Base-by-base conservation (phyloP, 2,888 invertebrate genomes). In the Amphimallon solstitiale region DNA sequence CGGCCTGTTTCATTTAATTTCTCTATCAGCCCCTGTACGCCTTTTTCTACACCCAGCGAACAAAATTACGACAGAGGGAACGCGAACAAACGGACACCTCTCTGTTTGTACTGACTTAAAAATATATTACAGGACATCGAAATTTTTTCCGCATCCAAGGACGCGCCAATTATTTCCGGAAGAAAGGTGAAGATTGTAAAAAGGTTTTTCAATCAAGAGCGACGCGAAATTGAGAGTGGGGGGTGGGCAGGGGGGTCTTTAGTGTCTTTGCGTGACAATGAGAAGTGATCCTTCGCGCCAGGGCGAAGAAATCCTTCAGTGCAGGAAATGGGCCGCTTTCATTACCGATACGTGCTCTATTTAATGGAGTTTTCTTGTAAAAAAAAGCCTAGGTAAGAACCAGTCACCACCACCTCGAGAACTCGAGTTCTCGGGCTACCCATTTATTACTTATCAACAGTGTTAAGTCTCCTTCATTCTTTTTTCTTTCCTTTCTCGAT, bases 351-450 rank as follows among this genome's bases (percentile, higher is more conserved):
- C 81, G 81, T 82, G 80, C 82, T 80, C 78, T 76, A 79, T 80
- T 81, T 82, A 82, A 82, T 81, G 81, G 82, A 81, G 78, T 81
- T 81, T 80, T 78, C 81, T 80, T 81, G 80, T 81, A 79, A 79
- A 80, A 80, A 81, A 80, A 74, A 80, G 78, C 79, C 78, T 81
- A 81, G 81, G 81, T 81, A 78, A 80, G 77, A 77, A 79, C 77
- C 79, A 78, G 19, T 49, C 40, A 45, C 56, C 46, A 19, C 49
- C 46, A 37, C 56, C 40, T 23, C 14, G 29, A 12, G 40, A 38
- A 1, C 2, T 9, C 12, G n/a, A 10, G 38, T 23, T 5, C 40
- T 38, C 56, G 56, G 23, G 21, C 56, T 23, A 45, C 64, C 54
- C 64, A 64, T 64, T 61, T 52, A 65, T 65, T 65, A 65, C 64